Percentiles rank a stretch among this genome's conserved stretches.
phyloP scores from a whole-genome alignment of 1,140 invertebrate species.

The Bombus turneri region DNA sequence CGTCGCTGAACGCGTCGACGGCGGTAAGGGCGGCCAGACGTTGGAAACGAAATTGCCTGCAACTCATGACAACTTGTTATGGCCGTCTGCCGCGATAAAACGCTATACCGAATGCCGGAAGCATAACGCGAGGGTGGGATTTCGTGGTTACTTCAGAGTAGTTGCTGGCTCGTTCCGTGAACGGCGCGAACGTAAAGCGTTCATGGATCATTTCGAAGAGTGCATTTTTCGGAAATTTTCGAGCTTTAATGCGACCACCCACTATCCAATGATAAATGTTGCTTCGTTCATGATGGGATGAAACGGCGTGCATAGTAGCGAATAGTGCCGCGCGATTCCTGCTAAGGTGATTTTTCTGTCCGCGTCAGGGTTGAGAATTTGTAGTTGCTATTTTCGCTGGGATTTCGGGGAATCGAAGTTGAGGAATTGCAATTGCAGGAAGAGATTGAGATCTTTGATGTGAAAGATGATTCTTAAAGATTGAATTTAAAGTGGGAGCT shows the following conservation, averaged over 20 bases:
- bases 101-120: conserved; percentile 13
- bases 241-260: neutral
- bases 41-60: conserved; percentile 25
- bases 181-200: neutral
- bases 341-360: neutral
- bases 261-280: conserved; percentile 2
- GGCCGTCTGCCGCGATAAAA: conserved; percentile 10
- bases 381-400: neutral
- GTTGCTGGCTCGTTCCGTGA: neutral
- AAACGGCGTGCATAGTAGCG: neutral
- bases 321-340: neutral
- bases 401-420: neutral
- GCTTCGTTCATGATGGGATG: neutral
- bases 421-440: neutral
- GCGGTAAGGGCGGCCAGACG: neutral
- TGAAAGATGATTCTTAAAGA: neutral
- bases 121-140: neutral
- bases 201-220: conserved; percentile 16
- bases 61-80: conserved; percentile 24
- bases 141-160: neutral
- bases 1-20: neutral
- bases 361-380: neutral
- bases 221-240: conserved; percentile 21
- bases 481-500: neutral
- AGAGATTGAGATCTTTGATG: neutral